Conservation (phyloP, 2,888 invertebrate genomes). For the Meliscaeva auricollis region DNA sequence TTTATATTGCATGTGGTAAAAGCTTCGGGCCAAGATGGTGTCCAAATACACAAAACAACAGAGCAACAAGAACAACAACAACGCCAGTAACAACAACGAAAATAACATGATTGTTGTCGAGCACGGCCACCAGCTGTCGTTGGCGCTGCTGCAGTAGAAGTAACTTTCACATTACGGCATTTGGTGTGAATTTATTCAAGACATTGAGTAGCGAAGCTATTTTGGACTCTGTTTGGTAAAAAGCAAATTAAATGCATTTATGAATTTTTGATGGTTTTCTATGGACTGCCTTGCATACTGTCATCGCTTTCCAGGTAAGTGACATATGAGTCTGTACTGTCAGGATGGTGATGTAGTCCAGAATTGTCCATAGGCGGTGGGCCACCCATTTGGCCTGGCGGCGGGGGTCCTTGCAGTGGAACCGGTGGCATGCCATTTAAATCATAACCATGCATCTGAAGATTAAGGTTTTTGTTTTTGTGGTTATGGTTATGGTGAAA, state of each 20-base stretch:
- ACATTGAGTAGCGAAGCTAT: conserved; percentile 83
- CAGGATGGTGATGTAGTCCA: conserved; percentile 88
- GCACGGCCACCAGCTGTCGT: conserved; percentile 62
- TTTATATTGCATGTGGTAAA: conserved; percentile 66
- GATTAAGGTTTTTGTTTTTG: conserved; percentile 69
- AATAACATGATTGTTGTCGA: conserved; percentile 44
- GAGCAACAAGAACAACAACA: conserved; percentile 72
- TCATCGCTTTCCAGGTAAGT: conserved; percentile 96
- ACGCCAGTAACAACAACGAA: conserved; percentile 60
- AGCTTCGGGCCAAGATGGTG: conserved; percentile 58
- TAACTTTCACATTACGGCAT: conserved; percentile 76
- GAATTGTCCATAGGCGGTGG: conserved; percentile 85
- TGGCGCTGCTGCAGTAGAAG: conserved; percentile 72
- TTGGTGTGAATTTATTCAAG: conserved; percentile 82
- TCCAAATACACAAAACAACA: conserved; percentile 70
- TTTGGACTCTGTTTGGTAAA: conserved; percentile 84
- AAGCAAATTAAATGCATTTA: conserved; percentile 84
- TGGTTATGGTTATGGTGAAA: conserved; percentile 66
- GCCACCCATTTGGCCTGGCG: conserved; percentile 85
- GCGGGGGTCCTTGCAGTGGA: conserved; percentile 85
- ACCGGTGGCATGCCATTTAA: conserved; percentile 86
- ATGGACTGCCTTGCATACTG: conserved; percentile 90
- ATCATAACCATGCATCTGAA: conserved; percentile 96
- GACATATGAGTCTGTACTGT: conserved; percentile 94
- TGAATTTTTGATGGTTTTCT: conserved; percentile 82